These are phyloP conservation scores for Phymanthus crucifer DNA, from an alignment of 92 coral and sea anemone species.

Conservation along the genomic window DNA sequence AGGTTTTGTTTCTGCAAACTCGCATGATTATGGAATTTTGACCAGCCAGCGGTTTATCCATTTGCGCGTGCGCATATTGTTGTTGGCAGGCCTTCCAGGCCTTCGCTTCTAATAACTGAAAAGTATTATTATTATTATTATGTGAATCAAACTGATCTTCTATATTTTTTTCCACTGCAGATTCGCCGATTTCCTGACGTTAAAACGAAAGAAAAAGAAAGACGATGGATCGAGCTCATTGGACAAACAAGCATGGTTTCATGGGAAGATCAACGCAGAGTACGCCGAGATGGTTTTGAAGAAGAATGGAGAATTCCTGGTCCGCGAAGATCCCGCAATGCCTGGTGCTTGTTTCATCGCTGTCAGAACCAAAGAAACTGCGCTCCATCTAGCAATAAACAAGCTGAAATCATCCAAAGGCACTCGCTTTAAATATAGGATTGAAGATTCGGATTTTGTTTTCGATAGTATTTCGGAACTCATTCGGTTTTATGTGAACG, in stretches of 20 bases:
- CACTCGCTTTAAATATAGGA: conserved; percentile 80
- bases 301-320: conserved; percentile 90
- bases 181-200: conserved; percentile 69
- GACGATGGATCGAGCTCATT: conserved; percentile 52
- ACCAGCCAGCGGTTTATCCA: too few relatives aligned
- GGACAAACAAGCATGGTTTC: conserved; percentile 95
- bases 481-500: conserved; percentile 64
- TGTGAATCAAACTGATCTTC: neutral
- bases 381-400: conserved; percentile 73
- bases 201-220: conserved; percentile 51
- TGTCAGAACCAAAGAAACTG: conserved; percentile 65
- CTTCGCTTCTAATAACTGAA: too few relatives aligned
- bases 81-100: too few relatives aligned
- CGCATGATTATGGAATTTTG: too few relatives aligned
- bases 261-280: conserved; percentile 93
- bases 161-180: conserved; percentile 41
- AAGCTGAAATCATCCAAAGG: conserved; percentile 82
- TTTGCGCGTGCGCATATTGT: neutral
- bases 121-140: neutral
- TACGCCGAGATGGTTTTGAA: conserved; percentile 85
- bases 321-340: conserved; percentile 96
- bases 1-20: too few relatives aligned
- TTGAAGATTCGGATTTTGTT: conserved; percentile 66
- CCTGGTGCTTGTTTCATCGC: conserved; percentile 89
- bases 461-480: conserved; percentile 85